A percentile compares a stretch with the other conserved stretches of the same genome.
These are phyloP conservation scores for Trematocara zebra DNA, from an alignment of 2,113 vertebrate species.

Conservation along the genomic window DNA sequence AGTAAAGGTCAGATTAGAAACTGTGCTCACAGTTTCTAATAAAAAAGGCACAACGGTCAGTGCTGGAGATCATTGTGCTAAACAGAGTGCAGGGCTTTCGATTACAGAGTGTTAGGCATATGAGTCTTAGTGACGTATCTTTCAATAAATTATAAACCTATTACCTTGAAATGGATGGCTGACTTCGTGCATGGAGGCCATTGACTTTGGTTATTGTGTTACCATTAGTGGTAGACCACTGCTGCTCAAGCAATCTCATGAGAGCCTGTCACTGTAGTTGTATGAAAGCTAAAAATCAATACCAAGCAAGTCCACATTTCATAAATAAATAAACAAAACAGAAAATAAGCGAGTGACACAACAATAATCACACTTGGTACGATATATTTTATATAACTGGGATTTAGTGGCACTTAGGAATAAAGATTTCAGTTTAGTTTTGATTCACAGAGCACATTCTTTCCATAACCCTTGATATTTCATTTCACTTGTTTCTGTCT, in stretches of 20 bases:
- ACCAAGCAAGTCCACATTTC: not conserved
- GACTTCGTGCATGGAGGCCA: not conserved
- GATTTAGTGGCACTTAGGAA: not conserved
- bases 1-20: not conserved
- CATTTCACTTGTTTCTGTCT: not conserved
- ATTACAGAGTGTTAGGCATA: not conserved
- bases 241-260: conserved; percentile 24
- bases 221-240: conserved; percentile 16
- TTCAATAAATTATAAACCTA: conserved; percentile 55
- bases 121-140: not conserved
- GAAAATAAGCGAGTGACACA: not conserved
- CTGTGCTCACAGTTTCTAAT: not conserved
- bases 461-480: not conserved
- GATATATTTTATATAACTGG: not conserved
- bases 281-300: conserved; percentile 42
- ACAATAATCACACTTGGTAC: not conserved
- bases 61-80: not conserved
- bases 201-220: conserved; percentile 37
- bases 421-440: not conserved
- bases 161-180: conserved; percentile 19
- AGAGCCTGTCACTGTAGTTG: not conserved
- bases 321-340: conserved; percentile 28
- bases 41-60: not conserved
- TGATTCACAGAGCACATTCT: not conserved
- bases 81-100: not conserved